These are phyloP conservation scores for Gambelia wislizenii DNA, from an alignment of 2,797 vertebrate species.

Conservation along the genomic window DNA sequence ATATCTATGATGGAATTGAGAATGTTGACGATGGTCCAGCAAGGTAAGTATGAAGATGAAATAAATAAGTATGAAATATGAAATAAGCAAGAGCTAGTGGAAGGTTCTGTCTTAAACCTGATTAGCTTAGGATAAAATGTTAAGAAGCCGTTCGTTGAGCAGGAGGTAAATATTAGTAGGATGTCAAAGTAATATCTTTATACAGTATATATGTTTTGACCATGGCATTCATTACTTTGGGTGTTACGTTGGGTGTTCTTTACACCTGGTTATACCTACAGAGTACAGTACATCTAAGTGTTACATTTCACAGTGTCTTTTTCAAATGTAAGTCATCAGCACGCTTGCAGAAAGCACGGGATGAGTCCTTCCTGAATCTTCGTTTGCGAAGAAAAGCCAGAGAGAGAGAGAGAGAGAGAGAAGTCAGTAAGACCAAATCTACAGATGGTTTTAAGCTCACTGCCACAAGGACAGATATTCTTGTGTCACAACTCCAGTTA, in stretches of 20 bases:
- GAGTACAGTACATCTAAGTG: neutral
- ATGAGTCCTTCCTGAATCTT: too few species aligned
- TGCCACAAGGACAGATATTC: neutral
- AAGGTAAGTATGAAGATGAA: conserved; percentile 75
- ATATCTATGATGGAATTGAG: conserved; percentile 88
- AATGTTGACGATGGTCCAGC: conserved; percentile 78
- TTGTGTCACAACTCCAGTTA: neutral
- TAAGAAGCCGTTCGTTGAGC: neutral
- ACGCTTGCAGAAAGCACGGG: too few species aligned
- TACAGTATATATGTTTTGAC: neutral
- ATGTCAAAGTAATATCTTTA: conserved; percentile 4
- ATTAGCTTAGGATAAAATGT: neutral
- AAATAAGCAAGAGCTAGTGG: neutral
- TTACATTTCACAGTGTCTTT: neutral
- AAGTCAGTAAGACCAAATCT: neutral
- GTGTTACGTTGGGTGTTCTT: neutral
- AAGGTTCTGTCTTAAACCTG: neutral
- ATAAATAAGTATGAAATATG: neutral
- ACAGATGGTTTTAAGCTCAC: neutral
- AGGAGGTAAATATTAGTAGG: neutral
- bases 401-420: too few species aligned
- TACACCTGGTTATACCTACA: neutral
- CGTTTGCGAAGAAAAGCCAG: too few species aligned
- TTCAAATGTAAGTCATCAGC: too few species aligned
- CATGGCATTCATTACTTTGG: neutral